phyloP scores from a whole-genome alignment of 2,113 vertebrate species.

The Xiphophorus maculatus region DNA sequence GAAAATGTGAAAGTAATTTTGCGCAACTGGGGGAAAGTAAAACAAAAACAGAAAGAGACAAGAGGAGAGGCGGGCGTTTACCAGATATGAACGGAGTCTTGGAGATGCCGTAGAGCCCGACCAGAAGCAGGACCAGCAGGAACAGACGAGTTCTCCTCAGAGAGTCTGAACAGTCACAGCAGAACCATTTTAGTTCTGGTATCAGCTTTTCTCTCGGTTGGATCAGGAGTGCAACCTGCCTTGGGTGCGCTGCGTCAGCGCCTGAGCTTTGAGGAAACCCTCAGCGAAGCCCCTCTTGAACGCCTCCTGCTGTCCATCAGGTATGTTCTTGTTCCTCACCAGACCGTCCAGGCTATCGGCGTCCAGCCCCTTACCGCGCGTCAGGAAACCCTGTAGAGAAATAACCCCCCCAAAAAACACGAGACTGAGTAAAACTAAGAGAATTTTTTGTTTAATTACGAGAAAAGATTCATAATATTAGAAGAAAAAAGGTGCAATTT shows the following conservation, averaged over 20 bases:
- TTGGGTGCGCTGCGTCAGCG: conserved; percentile 90
- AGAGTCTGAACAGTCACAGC: conserved; percentile 82
- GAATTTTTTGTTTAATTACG: too few relatives aligned
- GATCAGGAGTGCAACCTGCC: conserved; percentile 72
- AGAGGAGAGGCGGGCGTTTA: conserved; percentile 72
- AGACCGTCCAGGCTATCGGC: conserved; percentile 88
- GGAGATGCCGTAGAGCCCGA: conserved; percentile 89
- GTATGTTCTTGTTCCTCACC: conserved; percentile 90
- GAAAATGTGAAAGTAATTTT: not conserved
- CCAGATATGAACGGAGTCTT: conserved; percentile 96
- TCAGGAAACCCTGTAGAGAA: conserved; percentile 84
- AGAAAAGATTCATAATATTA: too few relatives aligned
- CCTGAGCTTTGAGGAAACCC: conserved; percentile 95
- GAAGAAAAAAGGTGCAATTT: too few relatives aligned
- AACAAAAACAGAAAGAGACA: not conserved
- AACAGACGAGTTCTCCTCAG: conserved; percentile 90
- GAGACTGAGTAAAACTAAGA: too few relatives aligned
- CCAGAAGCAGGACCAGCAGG: conserved; percentile 84
- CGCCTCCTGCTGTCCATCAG: conserved; percentile 90
- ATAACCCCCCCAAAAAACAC: too few relatives aligned
- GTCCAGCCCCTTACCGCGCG: conserved; percentile 86
- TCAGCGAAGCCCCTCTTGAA: conserved; percentile 98
- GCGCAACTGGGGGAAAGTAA: too few relatives aligned
- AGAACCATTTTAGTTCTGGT: not conserved
- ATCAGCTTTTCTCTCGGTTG: not conserved